Evolutionary conservation across 2,113 vertebrate species (phyloP).

Genomic region (Tenebrosternarchus preto): DNA sequence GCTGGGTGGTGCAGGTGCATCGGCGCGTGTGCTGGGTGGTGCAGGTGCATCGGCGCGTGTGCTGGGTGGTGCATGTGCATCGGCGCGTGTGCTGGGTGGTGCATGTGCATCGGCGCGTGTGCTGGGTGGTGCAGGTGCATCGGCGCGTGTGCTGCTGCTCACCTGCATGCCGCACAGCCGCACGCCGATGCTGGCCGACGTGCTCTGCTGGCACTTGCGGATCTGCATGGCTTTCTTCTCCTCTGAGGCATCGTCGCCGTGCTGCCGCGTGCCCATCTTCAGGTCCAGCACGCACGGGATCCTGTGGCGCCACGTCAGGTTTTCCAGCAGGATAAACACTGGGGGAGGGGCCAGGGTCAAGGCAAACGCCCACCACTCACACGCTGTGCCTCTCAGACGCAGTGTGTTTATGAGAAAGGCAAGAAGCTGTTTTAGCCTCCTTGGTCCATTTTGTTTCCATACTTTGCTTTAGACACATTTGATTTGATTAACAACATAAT

Average conservation of each 20-base stretch:
- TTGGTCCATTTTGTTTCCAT: too few relatives aligned
- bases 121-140: too few relatives aligned
- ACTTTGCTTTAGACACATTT: not conserved
- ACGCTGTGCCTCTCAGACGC: not conserved
- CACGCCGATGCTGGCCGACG: conserved; percentile 93
- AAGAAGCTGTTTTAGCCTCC: not conserved
- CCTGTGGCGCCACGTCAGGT: conserved; percentile 89
- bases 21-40: too few relatives aligned
- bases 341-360: conserved; percentile 62
- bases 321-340: conserved; percentile 99
- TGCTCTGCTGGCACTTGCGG: conserved; percentile 97
- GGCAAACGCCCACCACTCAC: conserved; percentile 30
- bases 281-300: conserved; percentile 95
- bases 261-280: conserved; percentile 98
- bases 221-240: conserved; percentile 98
- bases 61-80: too few relatives aligned
- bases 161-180: conserved; percentile 99
- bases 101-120: too few relatives aligned
- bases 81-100: too few relatives aligned
- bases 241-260: conserved; percentile 93
- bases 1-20: too few relatives aligned
- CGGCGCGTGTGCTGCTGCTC: not conserved
- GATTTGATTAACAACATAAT: not conserved
- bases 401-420: not conserved
- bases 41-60: too few relatives aligned